A percentile compares a stretch with the other conserved stretches of the same genome.
Evolutionary conservation across 2,113 vertebrate genomes (phyloP).

Genomic region (Tricholaema leucomelas): DNA sequence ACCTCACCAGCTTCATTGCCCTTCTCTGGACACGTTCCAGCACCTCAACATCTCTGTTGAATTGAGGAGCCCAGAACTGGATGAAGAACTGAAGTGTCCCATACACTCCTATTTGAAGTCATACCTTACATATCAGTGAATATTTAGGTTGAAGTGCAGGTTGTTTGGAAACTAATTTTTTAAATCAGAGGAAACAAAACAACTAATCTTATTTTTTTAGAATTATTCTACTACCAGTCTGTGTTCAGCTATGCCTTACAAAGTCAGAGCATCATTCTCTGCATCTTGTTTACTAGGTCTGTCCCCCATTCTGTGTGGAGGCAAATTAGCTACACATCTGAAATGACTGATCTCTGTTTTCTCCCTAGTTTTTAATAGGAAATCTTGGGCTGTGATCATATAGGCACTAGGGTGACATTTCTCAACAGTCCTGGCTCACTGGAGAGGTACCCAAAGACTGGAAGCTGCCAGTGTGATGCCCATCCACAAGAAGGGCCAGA

Average conservation of each 20-base stretch:
- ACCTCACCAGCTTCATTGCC: no score
- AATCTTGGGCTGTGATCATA: not conserved
- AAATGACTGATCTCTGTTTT: not conserved
- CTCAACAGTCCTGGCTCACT: no score
- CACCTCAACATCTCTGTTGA: no score
- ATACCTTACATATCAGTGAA: not conserved
- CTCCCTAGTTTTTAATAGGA: not conserved
- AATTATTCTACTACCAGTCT: not conserved
- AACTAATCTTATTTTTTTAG: not conserved
- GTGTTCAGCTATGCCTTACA: not conserved
- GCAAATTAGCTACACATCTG: not conserved
- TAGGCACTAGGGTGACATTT: not conserved
- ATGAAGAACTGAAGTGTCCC: not conserved
- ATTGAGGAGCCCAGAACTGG: no score
- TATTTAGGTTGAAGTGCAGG: not conserved
- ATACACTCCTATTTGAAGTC: not conserved
- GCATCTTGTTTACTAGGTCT: not conserved
- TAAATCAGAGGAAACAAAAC: not conserved
- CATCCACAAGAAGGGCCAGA: no score
- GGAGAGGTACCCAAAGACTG: no score
- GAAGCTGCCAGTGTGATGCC: no score
- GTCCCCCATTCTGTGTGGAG: not conserved
- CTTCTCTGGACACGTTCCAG: no score
- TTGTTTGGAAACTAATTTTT: not conserved
- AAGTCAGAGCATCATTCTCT: not conserved